Evolutionary conservation across 2,888 invertebrate species (phyloP), one percentile per base, ranked within the genome.

Genomic region (Saturnia japonica): DNA sequence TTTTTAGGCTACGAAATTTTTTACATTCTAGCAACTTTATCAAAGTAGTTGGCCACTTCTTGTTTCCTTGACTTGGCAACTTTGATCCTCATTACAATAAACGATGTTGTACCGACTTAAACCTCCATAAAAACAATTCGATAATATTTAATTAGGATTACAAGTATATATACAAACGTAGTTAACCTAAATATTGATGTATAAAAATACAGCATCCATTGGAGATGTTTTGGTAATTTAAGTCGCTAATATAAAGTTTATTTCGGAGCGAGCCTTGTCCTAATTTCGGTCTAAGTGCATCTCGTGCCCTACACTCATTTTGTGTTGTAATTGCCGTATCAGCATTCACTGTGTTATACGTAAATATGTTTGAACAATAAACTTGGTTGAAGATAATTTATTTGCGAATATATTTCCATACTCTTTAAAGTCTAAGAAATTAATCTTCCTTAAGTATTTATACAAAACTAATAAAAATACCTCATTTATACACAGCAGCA

Each of bases 151-250:
- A 71, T 68, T 64, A 71, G 47, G 60, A 42, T 64, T 62, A 51
- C 62, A 51, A 70, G 34, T 40, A 47, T 70, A 57, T 70, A 68
- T 68, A 70, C 62, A 34, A 40, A 7, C 57, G 78, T 74, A 77
- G 79, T 88, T 87, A 89, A 89, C 86, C 84, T 80, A 81, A 80
- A 83, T 86, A 83, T 82, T 81, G 80, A 80, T 84, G 83, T 81
- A 79, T 83, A 79, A 82, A 80, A 84, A 80, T 82, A 79, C 78
- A 77, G 76, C 77, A 77, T 79, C 78, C 80, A 80, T 77, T 76
- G 77, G 74, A 80, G 81, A 83, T 85, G 85, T 86, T 86, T 85
- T 80, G 79, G 81, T 80, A 80, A 79, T 82, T 86, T 88, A 85
- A 88, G 79, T 82, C 78, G 78, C 82, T 80, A 81, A 81, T 76